Conservation (phyloP, 2,113 vertebrate species). For the Strigops habroptila region DNA sequence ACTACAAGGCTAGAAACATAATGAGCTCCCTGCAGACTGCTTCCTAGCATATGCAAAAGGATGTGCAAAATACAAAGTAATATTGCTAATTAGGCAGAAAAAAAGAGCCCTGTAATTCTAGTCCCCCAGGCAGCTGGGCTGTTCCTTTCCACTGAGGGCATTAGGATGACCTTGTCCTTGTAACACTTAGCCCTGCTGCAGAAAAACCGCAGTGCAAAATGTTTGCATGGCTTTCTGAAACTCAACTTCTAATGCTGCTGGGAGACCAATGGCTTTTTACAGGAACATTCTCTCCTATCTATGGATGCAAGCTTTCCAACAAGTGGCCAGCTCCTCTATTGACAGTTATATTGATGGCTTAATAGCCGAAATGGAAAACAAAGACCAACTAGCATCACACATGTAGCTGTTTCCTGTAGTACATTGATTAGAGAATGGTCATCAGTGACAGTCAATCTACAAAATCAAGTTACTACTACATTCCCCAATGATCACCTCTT, state of each 20-base stretch:
- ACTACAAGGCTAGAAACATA: constrained; percentile 19
- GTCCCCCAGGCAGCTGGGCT: background rate
- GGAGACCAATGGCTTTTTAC: background rate
- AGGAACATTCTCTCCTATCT: background rate
- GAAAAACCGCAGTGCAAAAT: background rate
- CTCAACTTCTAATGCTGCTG: background rate
- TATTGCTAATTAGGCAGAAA: constrained; percentile 40
- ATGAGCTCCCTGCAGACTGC: constrained; percentile 51
- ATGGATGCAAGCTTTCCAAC: background rate
- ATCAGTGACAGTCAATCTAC: background rate
- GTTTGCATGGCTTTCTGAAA: background rate
- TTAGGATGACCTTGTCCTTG: background rate
- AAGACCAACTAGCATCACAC: background rate
- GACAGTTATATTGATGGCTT: background rate
- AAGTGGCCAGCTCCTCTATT: background rate
- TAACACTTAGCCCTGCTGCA: background rate
- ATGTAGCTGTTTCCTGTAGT: background rate
- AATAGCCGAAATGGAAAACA: background rate
- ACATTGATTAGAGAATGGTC: background rate
- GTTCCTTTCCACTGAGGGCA: background rate
- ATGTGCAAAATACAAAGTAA: constrained; percentile 8
- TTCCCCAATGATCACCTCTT: background rate
- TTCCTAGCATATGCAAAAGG: background rate
- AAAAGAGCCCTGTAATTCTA: background rate
- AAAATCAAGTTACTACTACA: background rate